phyloP scores from a whole-genome alignment of 2,113 vertebrate genomes.

The Catharus bicknelli region DNA sequence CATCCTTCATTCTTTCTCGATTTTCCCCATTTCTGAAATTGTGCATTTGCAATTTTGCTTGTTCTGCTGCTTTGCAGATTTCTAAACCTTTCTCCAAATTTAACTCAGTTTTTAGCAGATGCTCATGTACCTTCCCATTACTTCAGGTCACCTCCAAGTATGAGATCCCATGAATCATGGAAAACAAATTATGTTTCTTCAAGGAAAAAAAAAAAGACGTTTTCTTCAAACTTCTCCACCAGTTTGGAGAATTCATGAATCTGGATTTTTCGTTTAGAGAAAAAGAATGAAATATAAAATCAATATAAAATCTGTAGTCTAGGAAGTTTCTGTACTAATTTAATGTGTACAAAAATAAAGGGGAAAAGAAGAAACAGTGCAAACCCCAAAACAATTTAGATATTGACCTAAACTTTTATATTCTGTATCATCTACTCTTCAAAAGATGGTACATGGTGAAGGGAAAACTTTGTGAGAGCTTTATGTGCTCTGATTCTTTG shows the following conservation, averaged over 20 bases:
- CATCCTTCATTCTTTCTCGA: not conserved
- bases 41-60: not conserved
- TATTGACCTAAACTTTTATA: not conserved
- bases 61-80: constrained; percentile 21
- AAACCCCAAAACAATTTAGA: not conserved
- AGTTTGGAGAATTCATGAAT: not conserved
- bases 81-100: not conserved
- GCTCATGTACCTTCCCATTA: not conserved
- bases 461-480: not conserved
- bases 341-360: not conserved
- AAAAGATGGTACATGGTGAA: not conserved
- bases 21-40: not conserved
- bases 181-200: not conserved
- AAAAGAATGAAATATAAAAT: not conserved
- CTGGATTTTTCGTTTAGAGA: not conserved
- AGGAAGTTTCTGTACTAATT: not conserved
- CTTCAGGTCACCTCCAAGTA: constrained; percentile 1
- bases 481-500: not conserved
- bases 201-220: not conserved
- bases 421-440: not conserved
- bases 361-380: not conserved
- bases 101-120: not conserved
- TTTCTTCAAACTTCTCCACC: not conserved
- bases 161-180: not conserved
- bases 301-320: not conserved